These are phyloP conservation scores for Oscheius sp. DNA, from an alignment of 1,140 invertebrate species.

Conservation along the genomic window DNA sequence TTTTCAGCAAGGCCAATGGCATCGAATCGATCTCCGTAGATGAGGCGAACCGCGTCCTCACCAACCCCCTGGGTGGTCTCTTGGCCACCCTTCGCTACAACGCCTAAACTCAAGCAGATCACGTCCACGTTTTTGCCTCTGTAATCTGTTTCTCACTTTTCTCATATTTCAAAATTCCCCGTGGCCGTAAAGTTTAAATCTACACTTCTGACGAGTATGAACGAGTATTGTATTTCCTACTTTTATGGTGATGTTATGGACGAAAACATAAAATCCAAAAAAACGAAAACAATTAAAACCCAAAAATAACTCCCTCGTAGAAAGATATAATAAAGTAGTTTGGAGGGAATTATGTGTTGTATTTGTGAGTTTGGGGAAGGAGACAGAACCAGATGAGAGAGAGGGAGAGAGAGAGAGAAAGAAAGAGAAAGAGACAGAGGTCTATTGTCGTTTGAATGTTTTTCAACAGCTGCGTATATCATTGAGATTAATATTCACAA, in stretches of 20 bases:
- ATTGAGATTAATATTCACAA: too few species aligned
- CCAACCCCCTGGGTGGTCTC: not conserved
- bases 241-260: not conserved
- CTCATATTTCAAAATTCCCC: not conserved
- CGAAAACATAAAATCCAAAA: not conserved
- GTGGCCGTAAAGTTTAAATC: not conserved
- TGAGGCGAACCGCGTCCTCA: not conserved
- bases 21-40: not conserved
- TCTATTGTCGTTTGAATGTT: too few species aligned
- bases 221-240: not conserved
- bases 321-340: not conserved
- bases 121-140: not conserved
- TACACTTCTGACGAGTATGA: not conserved
- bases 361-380: not conserved
- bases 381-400: not conserved
- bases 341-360: not conserved
- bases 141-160: too few species aligned
- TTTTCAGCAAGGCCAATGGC: not conserved
- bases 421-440: too few species aligned
- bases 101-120: not conserved
- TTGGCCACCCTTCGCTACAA: not conserved
- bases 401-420: not conserved
- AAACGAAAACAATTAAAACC: not conserved
- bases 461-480: too few species aligned
- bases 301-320: not conserved